A percentile compares a stretch with the other conserved stretches of the same genome.
Evolutionary conservation across 2,113 vertebrate genomes (phyloP).

Genomic region (Scatophagus argus): DNA sequence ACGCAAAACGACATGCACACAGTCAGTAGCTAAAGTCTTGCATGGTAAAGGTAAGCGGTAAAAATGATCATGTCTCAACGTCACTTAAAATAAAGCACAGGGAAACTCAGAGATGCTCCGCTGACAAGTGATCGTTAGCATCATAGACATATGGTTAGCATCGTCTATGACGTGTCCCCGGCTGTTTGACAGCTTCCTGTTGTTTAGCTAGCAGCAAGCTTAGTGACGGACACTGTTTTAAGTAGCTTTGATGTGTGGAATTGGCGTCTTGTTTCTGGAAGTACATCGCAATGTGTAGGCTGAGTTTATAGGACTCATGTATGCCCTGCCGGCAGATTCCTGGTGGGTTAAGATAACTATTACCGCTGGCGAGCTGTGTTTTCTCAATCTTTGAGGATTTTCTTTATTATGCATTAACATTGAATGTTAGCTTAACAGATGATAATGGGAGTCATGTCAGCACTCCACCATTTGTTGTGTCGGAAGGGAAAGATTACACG

Average conservation of each 20-base stretch:
- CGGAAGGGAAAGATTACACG: neutral
- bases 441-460: constrained; percentile 1
- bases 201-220: constrained; percentile 66
- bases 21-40: neutral
- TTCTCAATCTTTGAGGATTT: neutral
- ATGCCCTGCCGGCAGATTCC: neutral
- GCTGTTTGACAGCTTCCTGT: constrained; percentile 59
- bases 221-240: constrained; percentile 61
- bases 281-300: neutral
- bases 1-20: constrained; percentile 34
- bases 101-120: fast-evolving
- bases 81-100: neutral
- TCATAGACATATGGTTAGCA: too few species aligned
- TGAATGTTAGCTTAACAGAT: neutral
- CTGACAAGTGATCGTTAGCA: neutral
- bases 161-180: constrained; percentile 34
- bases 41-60: constrained; percentile 1
- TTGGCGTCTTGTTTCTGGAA: constrained; percentile 12
- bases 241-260: constrained; percentile 56
- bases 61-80: neutral
- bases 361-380: neutral
- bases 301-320: neutral
- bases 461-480: neutral
- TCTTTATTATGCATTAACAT: neutral
- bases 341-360: neutral